Conservation (phyloP, 2,797 vertebrate species). For the Rhyacichthys aspro region DNA sequence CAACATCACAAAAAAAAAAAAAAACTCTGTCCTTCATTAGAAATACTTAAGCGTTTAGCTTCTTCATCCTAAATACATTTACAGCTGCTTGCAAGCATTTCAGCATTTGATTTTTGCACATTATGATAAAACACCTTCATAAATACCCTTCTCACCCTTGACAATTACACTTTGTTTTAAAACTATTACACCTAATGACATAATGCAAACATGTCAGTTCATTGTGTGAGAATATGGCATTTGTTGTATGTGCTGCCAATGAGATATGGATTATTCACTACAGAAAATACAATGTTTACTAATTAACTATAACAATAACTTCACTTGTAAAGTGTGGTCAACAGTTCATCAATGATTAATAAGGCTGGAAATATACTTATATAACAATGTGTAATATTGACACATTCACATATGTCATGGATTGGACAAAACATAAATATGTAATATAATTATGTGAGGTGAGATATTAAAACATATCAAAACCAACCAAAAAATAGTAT, state of each 20-base stretch:
- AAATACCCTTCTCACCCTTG: slow-evolving; percentile 55
- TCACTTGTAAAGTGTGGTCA: not conserved
- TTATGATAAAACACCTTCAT: slow-evolving; percentile 48
- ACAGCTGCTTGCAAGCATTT: slow-evolving; percentile 25
- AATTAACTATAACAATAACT: too few relatives aligned
- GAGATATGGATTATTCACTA: not conserved
- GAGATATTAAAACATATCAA: too few relatives aligned
- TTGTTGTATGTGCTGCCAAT: not conserved
- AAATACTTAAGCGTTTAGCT: slow-evolving; percentile 18
- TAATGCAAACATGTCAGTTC: slow-evolving; percentile 27
- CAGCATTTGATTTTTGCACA: slow-evolving; percentile 36
- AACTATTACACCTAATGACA: slow-evolving; percentile 40
- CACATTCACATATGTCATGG: too few relatives aligned
- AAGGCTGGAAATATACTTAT: too few relatives aligned
- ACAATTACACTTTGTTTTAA: slow-evolving; percentile 40
- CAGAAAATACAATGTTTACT: not conserved
- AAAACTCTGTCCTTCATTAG: slow-evolving; percentile 57
- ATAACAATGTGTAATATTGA: too few relatives aligned
- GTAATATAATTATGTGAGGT: too few relatives aligned
- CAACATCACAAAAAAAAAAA: slow-evolving; percentile 23
- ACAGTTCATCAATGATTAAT: too few relatives aligned
- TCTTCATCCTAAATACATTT: not conserved
- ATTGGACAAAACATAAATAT: too few relatives aligned
- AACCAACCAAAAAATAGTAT: too few relatives aligned
- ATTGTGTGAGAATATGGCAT: slow-evolving; percentile 8